These are phyloP conservation scores for Trachelus iudaicus DNA, from an alignment of 2,888 invertebrate species.

Conservation along the genomic window DNA sequence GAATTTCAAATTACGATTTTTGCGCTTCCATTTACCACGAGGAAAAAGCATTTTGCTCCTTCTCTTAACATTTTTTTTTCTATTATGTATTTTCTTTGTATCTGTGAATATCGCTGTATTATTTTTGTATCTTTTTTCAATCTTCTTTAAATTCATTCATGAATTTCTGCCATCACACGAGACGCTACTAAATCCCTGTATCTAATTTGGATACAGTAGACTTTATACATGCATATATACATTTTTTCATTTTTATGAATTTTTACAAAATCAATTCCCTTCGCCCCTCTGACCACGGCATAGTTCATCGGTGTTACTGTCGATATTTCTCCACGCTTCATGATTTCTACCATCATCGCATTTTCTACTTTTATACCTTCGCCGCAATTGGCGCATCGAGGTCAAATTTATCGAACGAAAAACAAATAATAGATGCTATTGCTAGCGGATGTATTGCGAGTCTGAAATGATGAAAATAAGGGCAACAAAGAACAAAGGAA, in stretches of 20 bases:
- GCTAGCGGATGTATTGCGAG: not conserved
- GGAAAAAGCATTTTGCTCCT: not conserved
- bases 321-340: not conserved
- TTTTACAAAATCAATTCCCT: not conserved
- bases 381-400: constrained; percentile 14
- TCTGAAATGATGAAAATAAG: not conserved
- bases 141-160: not conserved
- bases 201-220: not conserved
- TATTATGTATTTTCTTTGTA: not conserved
- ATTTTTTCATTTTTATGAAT: not conserved
- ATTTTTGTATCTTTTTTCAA: too few species aligned
- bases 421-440: not conserved
- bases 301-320: not conserved
- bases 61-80: not conserved
- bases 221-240: not conserved
- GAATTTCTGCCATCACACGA: not conserved
- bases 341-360: constrained; percentile 37
- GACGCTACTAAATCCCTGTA: not conserved
- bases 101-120: too few species aligned
- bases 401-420: not conserved
- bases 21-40: not conserved
- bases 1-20: not conserved
- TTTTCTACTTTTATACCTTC: constrained; percentile 55
- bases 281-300: not conserved
- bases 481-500: not conserved